Evolutionary conservation across 2,797 vertebrate genomes (phyloP).

Genomic region (Pyrocephalus nanus): DNA sequence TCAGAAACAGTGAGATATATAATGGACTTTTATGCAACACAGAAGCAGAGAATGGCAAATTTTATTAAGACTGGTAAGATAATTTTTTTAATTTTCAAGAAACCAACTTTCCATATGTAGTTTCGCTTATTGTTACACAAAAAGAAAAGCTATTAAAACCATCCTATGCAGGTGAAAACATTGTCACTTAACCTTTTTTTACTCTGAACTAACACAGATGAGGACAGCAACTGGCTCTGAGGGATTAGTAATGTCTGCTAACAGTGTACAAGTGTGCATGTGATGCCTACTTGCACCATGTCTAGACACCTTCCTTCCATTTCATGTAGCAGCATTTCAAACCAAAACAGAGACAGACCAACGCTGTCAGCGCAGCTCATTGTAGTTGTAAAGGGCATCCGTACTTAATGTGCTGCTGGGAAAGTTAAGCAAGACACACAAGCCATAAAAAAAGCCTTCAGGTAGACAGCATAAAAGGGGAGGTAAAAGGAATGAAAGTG

Average conservation of each 20-base stretch:
- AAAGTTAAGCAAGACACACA: slow-evolving; percentile 7
- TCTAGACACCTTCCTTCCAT: slow-evolving; percentile 10
- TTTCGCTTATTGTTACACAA: not conserved
- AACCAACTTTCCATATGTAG: not conserved
- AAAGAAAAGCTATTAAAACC: not conserved
- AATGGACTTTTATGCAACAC: slow-evolving; percentile 10
- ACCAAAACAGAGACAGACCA: slow-evolving; percentile 13
- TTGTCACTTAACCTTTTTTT: not conserved
- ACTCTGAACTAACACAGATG: not conserved
- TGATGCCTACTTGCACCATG: accelerated
- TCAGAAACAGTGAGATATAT: slow-evolving; percentile 57
- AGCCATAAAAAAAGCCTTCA: not conserved
- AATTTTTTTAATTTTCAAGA: not conserved
- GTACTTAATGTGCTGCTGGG: not conserved
- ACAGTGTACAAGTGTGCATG: not conserved
- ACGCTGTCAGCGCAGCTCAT: slow-evolving; percentile 26
- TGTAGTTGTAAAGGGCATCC: slow-evolving; percentile 18
- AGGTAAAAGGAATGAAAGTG: not conserved
- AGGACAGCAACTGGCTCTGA: not conserved
- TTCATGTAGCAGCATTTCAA: slow-evolving; percentile 16
- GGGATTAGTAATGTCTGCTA: not conserved
- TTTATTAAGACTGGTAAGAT: slow-evolving; percentile 19
- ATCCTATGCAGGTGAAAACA: not conserved
- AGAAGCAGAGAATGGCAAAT: slow-evolving; percentile 5
- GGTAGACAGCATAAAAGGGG: not conserved